Evolutionary conservation across 2,113 vertebrate species (phyloP).

Genomic region (Paraplagusia blochii): DNA sequence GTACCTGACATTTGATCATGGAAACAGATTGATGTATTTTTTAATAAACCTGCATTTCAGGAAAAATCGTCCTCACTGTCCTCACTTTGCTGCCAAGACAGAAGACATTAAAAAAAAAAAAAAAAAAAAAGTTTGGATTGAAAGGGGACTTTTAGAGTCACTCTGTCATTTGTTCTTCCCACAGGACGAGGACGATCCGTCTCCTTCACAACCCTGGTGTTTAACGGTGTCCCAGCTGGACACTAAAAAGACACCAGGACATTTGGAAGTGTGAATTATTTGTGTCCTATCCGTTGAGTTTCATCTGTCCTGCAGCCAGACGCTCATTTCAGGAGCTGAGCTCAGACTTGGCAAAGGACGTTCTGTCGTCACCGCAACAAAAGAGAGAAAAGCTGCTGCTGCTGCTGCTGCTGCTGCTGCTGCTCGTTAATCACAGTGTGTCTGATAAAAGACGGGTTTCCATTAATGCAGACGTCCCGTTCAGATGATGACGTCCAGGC

Average conservation of each 20-base stretch:
- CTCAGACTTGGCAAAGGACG: neutral
- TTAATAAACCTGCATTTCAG: constrained; percentile 22
- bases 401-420: neutral
- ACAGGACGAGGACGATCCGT: neutral
- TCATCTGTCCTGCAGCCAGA: neutral
- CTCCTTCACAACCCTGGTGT: neutral
- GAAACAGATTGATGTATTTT: constrained; percentile 29
- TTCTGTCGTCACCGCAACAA: neutral
- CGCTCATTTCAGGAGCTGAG: neutral
- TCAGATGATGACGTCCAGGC: neutral
- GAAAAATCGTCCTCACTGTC: neutral
- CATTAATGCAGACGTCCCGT: neutral
- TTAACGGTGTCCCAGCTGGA: neutral
- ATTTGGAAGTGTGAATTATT: neutral
- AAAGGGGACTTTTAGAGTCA: neutral
- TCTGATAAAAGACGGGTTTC: neutral
- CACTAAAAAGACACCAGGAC: neutral
- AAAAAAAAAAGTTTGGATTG: neutral
- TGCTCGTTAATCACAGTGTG: neutral
- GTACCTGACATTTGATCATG: constrained; percentile 23
- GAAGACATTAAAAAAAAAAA: neutral
- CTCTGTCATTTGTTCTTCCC: neutral
- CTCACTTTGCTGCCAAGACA: neutral
- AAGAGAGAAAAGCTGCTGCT: neutral
- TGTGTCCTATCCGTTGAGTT: neutral